Evolutionary conservation across 2,797 vertebrate species (phyloP).

Genomic region (Orestias chungarensis): DNA sequence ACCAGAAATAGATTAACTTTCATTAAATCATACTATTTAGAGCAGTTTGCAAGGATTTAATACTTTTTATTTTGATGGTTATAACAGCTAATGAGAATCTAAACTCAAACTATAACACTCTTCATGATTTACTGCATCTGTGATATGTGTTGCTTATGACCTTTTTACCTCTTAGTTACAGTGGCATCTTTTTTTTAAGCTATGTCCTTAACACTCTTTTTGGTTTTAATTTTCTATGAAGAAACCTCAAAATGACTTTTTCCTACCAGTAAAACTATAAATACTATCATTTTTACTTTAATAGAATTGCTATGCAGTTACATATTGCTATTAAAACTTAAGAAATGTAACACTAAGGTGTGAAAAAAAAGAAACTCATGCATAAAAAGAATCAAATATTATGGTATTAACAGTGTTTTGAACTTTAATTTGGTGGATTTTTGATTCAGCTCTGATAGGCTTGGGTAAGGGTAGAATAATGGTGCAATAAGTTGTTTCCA

Average conservation of each 20-base stretch:
- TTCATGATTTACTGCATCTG: background rate
- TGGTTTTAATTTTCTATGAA: too few species aligned
- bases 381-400: background rate
- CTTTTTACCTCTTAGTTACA: background rate
- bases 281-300: background rate
- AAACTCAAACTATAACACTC: too few species aligned
- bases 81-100: too few species aligned
- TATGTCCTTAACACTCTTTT: background rate
- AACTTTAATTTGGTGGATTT: too few species aligned
- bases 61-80: background rate
- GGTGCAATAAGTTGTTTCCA: constrained; percentile 63
- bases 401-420: too few species aligned
- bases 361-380: background rate
- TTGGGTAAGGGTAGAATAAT: constrained; percentile 32
- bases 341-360: background rate
- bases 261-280: too few species aligned
- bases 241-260: too few species aligned
- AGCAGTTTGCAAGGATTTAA: background rate
- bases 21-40: background rate
- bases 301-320: background rate
- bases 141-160: background rate
- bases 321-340: background rate
- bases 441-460: background rate
- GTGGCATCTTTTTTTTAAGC: background rate
- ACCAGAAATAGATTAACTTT: background rate